Percentiles rank a stretch among this genome's conserved stretches.
Evolutionary conservation across 2,113 vertebrate species (phyloP).

Genomic region (Oplegnathus fasciatus): DNA sequence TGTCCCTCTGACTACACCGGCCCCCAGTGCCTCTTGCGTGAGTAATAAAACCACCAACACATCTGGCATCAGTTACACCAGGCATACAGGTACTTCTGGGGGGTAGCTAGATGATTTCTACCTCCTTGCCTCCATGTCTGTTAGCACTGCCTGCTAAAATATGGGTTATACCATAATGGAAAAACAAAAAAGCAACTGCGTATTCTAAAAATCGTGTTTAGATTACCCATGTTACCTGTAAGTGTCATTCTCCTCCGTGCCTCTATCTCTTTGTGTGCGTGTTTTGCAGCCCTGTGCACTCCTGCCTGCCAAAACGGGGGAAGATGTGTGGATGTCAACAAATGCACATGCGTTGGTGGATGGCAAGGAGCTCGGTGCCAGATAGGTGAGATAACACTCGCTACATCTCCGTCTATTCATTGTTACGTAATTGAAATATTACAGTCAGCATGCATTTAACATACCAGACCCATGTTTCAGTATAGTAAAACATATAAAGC

Average conservation of each 20-base stretch:
- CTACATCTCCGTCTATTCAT: background rate
- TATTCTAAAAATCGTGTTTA: background rate
- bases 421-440: background rate
- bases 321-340: conserved; percentile 87
- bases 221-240: background rate
- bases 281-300: conserved; percentile 82
- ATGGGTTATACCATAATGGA: background rate
- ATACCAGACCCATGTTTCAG: background rate
- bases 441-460: background rate
- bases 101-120: background rate
- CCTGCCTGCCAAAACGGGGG: conserved; percentile 86
- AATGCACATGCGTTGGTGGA: conserved; percentile 82
- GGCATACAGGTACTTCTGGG: background rate
- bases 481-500: background rate
- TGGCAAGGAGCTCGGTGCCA: conserved; percentile 88
- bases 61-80: conserved; percentile 23
- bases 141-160: conserved; percentile 2
- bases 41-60: conserved; percentile 62
- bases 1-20: conserved; percentile 87
- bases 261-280: conserved; percentile 30
- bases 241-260: background rate
- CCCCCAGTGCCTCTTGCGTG: conserved; percentile 85
- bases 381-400: conserved; percentile 78
- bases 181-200: background rate
- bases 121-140: background rate